These are phyloP conservation scores for Circaetus cinerascens DNA, from an alignment of 2,113 vertebrate genomes.

Conservation along the genomic window DNA sequence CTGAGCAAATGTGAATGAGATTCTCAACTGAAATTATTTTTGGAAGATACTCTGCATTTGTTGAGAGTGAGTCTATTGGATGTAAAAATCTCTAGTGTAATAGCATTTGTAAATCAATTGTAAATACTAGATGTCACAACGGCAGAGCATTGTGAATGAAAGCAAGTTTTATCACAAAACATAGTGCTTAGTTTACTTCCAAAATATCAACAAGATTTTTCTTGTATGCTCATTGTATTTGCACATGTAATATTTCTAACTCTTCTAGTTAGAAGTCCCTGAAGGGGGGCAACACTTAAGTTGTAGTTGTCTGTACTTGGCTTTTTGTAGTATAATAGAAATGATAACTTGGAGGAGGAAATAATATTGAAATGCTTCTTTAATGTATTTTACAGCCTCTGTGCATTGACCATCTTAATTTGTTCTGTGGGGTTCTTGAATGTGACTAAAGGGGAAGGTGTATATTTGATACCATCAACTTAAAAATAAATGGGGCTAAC, in stretches of 20 bases:
- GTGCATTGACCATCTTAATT: background rate
- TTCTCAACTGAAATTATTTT: background rate
- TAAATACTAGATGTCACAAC: background rate
- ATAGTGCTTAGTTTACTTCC: background rate
- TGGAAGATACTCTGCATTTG: background rate
- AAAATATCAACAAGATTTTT: background rate
- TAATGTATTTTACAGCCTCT: background rate
- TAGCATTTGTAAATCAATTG: background rate
- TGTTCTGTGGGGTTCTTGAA: background rate
- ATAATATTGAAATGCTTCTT: background rate
- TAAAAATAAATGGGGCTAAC: background rate
- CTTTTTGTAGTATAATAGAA: background rate
- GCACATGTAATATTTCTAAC: background rate
- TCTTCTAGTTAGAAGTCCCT: background rate
- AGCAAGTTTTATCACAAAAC: background rate
- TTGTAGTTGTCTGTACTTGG: background rate
- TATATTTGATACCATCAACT: background rate
- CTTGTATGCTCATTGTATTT: background rate
- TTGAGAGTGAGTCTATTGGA: background rate
- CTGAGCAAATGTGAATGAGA: background rate
- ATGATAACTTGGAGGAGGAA: background rate
- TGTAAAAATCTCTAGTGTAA: background rate
- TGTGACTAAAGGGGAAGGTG: background rate
- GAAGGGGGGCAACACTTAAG: background rate
- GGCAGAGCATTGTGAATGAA: background rate